phyloP scores from a whole-genome alignment of 2,888 invertebrate genomes.

The Hydriomena furcata region DNA sequence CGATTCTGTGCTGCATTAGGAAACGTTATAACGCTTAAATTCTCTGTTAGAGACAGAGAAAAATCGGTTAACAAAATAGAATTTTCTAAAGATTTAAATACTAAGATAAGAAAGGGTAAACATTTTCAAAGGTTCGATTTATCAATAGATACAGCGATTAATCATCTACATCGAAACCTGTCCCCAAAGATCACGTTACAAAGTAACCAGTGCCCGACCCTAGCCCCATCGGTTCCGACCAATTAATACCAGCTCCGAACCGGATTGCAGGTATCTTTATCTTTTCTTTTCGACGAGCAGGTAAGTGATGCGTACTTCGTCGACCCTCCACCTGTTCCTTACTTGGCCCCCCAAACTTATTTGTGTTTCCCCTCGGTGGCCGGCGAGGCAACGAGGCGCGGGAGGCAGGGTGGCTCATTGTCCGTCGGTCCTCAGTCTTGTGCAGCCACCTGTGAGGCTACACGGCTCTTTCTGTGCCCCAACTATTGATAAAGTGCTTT shows the following conservation, averaged over 20 bases:
- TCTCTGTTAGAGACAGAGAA: too few relatives aligned
- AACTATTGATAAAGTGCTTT: conserved; percentile 59
- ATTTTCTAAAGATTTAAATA: neutral
- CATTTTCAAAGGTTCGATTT: conserved; percentile 3
- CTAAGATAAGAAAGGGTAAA: conserved; percentile 4
- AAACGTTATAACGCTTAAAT: too few relatives aligned
- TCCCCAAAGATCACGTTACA: conserved; percentile 42
- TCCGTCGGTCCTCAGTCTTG: conserved; percentile 57
- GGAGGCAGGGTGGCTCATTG: conserved; percentile 50
- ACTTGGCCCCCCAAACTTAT: conserved; percentile 49
- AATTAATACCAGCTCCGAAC: conserved; percentile 64
- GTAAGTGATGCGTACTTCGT: conserved; percentile 61
- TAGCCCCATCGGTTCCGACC: conserved; percentile 55
- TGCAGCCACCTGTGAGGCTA: conserved; percentile 72
- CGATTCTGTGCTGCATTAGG: neutral
- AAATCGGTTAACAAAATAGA: too few relatives aligned
- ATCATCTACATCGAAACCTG: conserved; percentile 26
- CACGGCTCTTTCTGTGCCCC: conserved; percentile 57
- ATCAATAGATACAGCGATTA: conserved; percentile 10
- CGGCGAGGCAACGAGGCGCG: conserved; percentile 38
- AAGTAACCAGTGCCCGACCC: conserved; percentile 43
- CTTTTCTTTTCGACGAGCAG: conserved; percentile 55
- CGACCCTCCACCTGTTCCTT: conserved; percentile 63
- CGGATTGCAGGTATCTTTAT: conserved; percentile 64
- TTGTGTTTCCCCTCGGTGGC: conserved; percentile 56